Evolutionary conservation across 2,113 vertebrate genomes (phyloP).

Genomic region (Ancistrus triradiatus): DNA sequence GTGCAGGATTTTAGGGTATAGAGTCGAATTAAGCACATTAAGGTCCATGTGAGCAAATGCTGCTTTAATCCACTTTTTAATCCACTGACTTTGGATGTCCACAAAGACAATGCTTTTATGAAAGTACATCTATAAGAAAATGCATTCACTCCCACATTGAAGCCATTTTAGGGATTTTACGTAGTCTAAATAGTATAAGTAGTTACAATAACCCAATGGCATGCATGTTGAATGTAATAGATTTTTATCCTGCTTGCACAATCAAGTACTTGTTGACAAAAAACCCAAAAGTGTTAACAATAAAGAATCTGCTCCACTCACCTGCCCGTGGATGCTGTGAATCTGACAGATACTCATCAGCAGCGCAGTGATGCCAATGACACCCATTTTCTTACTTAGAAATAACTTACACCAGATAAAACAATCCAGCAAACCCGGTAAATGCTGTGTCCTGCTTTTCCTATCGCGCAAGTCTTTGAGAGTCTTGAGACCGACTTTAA

Average conservation of each 20-base stretch:
- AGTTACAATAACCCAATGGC: no score
- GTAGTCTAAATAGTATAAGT: no score
- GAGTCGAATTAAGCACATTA: neutral
- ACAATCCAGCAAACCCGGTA: neutral
- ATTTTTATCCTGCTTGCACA: no score
- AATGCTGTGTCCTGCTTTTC: neutral
- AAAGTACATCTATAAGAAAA: no score
- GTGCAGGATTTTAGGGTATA: no score
- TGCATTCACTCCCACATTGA: no score
- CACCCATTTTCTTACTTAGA: slow-evolving; percentile 55
- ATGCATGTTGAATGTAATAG: no score
- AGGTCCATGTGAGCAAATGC: neutral
- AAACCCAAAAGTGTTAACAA: neutral
- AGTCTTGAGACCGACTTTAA: neutral
- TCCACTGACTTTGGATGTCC: no score
- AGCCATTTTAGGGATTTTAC: no score
- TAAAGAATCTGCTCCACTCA: slow-evolving; percentile 46
- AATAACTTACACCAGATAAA: neutral
- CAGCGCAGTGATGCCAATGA: slow-evolving; percentile 40
- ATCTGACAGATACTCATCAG: slow-evolving; percentile 54
- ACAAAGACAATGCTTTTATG: no score
- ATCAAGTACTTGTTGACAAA: no score
- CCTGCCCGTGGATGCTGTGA: slow-evolving; percentile 57
- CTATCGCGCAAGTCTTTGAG: no score
- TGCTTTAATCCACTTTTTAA: neutral